A percentile compares a stretch with the other conserved stretches of the same genome.
These are phyloP conservation scores for Strigamia transsilvanica DNA, from an alignment of 2,888 invertebrate species.

Conservation along the genomic window DNA sequence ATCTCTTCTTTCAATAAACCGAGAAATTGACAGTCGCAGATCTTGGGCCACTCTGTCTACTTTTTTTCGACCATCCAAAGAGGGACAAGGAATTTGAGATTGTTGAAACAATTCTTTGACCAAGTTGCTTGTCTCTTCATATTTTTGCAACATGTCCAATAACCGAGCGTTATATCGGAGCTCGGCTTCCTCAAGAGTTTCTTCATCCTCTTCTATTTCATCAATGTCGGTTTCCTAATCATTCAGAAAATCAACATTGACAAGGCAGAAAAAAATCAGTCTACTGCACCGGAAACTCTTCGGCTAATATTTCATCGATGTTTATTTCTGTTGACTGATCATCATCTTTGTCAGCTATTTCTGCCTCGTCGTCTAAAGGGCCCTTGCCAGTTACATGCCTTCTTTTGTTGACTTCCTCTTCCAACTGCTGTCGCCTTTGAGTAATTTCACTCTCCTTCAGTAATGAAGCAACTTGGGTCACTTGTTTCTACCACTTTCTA, in stretches of 20 bases:
- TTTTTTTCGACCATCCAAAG: neutral
- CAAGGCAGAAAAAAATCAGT: too few species aligned
- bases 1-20: neutral
- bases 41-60: neutral
- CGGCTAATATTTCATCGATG: slow-evolving; percentile 20
- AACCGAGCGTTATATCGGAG: neutral
- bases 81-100: neutral
- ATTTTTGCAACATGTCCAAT: neutral
- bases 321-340: neutral
- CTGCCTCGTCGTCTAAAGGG: neutral
- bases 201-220: neutral
- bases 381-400: neutral
- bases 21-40: neutral
- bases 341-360: neutral
- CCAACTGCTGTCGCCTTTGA: neutral
- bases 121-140: neutral
- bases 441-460: neutral
- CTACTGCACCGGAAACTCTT: slow-evolving; percentile 16
- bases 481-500: neutral
- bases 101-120: neutral
- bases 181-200: neutral
- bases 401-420: neutral
- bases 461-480: neutral
- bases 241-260: neutral
- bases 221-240: neutral